phyloP scores from a whole-genome alignment of 2,797 vertebrate species.

The Cuculus canorus region DNA sequence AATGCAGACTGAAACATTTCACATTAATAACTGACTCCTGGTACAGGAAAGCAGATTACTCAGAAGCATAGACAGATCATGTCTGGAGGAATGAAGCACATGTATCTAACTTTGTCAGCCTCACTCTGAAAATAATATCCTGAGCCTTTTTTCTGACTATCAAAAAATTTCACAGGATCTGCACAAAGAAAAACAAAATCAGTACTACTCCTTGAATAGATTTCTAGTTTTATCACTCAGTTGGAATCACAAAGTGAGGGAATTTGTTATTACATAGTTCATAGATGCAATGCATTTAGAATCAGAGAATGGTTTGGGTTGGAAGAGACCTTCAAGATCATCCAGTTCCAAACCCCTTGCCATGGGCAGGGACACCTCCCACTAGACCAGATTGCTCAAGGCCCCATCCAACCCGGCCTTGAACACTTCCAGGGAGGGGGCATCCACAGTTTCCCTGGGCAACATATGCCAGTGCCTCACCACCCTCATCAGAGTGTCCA shows the following conservation, averaged over 20 bases:
- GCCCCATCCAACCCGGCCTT: too few species aligned
- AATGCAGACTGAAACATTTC: neutral
- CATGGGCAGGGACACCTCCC: too few species aligned
- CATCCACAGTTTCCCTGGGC: too few species aligned
- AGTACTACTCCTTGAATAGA: neutral
- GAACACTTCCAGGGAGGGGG: too few species aligned
- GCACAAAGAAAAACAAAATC: neutral
- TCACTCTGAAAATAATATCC: neutral
- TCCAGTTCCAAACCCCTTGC: too few species aligned
- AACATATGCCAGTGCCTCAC: too few species aligned
- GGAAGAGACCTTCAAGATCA: too few species aligned
- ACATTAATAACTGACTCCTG: neutral
- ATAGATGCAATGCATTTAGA: neutral
- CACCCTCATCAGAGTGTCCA: too few species aligned
- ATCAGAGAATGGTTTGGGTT: too few species aligned
- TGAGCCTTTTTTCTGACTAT: neutral
- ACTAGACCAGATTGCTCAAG: too few species aligned
- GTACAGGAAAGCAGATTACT: neutral
- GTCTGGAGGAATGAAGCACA: neutral
- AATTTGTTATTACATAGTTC: constrained; percentile 6
- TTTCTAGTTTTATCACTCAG: neutral
- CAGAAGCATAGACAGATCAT: neutral
- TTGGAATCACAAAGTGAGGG: constrained; percentile 14
- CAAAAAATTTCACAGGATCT: neutral
- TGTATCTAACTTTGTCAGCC: neutral